Evolutionary conservation across 2,888 invertebrate species (phyloP).

Genomic region (Plutella xylostella): DNA sequence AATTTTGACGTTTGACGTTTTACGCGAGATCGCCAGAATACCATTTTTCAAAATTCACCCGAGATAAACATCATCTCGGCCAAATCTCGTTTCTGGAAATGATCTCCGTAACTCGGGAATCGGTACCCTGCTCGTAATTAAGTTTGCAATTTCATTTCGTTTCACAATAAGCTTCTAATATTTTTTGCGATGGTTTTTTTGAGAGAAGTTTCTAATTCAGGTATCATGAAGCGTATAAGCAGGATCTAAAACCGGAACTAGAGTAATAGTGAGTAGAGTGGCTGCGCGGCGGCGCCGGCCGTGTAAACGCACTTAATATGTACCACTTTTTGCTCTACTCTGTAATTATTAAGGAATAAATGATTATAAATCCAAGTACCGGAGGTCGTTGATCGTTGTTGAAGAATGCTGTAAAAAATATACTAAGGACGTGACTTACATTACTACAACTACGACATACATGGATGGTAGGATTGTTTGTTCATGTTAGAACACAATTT

Average conservation of each 20-base stretch:
- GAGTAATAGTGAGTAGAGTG: conserved; percentile 43
- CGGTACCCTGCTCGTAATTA: too few species aligned
- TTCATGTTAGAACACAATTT: too few species aligned
- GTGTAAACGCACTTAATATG: conserved; percentile 49
- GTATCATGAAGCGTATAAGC: conserved; percentile 29
- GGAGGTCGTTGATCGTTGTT: conserved; percentile 58
- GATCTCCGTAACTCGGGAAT: too few species aligned
- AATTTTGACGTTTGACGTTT: too few species aligned
- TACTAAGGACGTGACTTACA: conserved; percentile 53
- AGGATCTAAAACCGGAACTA: conserved; percentile 64
- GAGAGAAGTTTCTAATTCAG: conserved; percentile 25
- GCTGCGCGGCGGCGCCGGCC: conserved; percentile 17
- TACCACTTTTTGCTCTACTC: conserved; percentile 51
- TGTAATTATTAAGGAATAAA: conserved; percentile 60
- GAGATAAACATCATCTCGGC: too few species aligned
- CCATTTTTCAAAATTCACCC: too few species aligned
- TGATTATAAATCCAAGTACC: conserved; percentile 47
- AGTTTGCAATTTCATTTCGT: background rate
- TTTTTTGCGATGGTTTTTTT: conserved; percentile 32
- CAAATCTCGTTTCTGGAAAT: too few species aligned
- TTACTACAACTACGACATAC: too few species aligned
- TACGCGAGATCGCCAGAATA: too few species aligned
- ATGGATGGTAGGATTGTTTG: too few species aligned
- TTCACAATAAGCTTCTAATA: conserved; percentile 2
- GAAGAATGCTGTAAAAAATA: conserved; percentile 61